These are phyloP conservation scores for Xiphorhynchus erythropygius DNA, from an alignment of 2,797 vertebrate genomes.

Conservation along the genomic window DNA sequence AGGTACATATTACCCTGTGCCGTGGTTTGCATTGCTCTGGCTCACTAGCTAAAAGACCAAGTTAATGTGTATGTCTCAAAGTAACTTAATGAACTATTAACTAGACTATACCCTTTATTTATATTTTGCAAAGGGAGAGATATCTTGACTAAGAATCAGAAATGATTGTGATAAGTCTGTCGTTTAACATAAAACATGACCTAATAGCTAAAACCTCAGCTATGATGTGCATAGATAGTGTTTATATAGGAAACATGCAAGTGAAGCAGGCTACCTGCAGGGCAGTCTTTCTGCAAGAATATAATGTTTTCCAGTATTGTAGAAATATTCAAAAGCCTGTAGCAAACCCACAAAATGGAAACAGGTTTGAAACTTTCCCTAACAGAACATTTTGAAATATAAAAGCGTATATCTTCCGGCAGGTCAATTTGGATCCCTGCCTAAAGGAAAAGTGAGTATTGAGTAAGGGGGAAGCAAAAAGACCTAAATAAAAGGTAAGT, in stretches of 20 bases:
- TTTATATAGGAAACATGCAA: neutral
- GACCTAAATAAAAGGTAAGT: neutral
- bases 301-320: neutral
- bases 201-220: neutral
- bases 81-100: neutral
- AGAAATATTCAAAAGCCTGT: neutral
- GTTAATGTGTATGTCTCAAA: neutral
- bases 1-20: neutral
- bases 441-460: neutral
- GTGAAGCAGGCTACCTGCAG: neutral
- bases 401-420: neutral
- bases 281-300: neutral
- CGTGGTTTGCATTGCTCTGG: neutral
- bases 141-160: neutral
- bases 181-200: fast-evolving
- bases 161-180: neutral
- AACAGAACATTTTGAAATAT: neutral
- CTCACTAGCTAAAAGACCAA: neutral
- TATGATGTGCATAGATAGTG: neutral
- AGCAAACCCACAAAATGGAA: neutral
- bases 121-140: neutral
- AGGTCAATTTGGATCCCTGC: neutral
- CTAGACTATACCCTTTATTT: neutral
- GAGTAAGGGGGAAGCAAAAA: neutral
- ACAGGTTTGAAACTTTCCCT: neutral